Evolutionary conservation across 2,797 vertebrate species (phyloP).

Genomic region (Ciconia nigra): DNA sequence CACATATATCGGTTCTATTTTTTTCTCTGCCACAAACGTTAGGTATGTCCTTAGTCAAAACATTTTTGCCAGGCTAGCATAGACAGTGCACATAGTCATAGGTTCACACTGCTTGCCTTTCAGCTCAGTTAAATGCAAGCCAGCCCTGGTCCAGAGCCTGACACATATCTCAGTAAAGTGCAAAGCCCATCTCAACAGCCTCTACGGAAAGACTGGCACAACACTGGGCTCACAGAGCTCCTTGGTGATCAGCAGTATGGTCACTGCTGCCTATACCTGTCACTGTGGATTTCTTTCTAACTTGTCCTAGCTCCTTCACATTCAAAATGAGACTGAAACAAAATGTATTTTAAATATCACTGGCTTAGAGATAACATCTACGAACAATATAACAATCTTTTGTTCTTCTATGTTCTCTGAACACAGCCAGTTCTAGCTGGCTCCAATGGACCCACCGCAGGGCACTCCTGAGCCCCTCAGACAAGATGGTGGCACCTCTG

Average conservation of each 20-base stretch:
- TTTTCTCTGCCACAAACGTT: not conserved
- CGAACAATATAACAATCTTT: not conserved
- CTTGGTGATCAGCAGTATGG: not conserved
- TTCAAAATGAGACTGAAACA: not conserved
- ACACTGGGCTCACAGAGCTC: not conserved
- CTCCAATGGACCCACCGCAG: fast-evolving
- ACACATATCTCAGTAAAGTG: not conserved
- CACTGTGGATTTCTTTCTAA: not conserved
- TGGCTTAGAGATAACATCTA: not conserved
- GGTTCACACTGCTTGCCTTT: not conserved
- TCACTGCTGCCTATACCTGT: not conserved
- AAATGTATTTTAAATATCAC: not conserved
- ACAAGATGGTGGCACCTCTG: not conserved
- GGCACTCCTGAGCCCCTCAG: not conserved
- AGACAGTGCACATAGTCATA: not conserved
- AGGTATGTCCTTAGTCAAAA: not conserved
- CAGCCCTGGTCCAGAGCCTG: not conserved
- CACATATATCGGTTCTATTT: not conserved
- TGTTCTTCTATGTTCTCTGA: not conserved
- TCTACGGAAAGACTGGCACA: not conserved
- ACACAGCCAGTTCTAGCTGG: not conserved
- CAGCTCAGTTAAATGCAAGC: not conserved
- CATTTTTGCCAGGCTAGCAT: not conserved
- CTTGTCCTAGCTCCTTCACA: not conserved
- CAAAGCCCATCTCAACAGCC: not conserved